These are phyloP conservation scores for Xyrichtys novacula DNA, from an alignment of 2,797 vertebrate species.

Conservation along the genomic window DNA sequence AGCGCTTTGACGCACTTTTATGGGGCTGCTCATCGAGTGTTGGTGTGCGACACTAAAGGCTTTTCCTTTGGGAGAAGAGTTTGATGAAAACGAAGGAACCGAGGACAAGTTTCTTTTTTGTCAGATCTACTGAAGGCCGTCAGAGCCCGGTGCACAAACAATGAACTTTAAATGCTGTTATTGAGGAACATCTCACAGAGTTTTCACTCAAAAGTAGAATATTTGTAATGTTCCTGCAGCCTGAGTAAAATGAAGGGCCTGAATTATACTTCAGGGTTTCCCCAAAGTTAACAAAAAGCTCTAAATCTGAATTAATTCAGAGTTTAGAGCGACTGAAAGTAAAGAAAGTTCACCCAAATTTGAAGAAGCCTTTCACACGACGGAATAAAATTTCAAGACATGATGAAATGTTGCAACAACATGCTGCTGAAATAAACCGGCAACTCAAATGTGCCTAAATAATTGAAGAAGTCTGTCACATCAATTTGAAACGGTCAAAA, in stretches of 20 bases:
- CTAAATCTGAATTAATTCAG: background rate
- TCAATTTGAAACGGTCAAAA: slow-evolving; percentile 27
- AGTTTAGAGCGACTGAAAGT: too few relatives aligned
- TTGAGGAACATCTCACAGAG: background rate
- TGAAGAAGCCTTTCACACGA: background rate
- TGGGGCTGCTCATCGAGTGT: too few relatives aligned
- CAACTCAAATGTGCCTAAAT: slow-evolving; percentile 23
- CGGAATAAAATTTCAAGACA: slow-evolving; percentile 21
- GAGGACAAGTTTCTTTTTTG: background rate
- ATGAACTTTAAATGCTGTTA: background rate
- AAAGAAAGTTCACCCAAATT: background rate
- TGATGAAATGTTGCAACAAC: slow-evolving; percentile 43
- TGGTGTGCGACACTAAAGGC: too few relatives aligned
- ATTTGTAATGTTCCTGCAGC: background rate
- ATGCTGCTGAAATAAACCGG: slow-evolving; percentile 25
- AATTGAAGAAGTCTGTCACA: slow-evolving; percentile 42
- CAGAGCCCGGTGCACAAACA: background rate
- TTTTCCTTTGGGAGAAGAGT: background rate
- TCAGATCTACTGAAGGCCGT: background rate
- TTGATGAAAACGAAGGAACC: too few relatives aligned
- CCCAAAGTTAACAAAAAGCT: background rate
- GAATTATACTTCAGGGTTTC: background rate
- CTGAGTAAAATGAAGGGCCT: background rate
- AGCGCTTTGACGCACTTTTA: too few relatives aligned
- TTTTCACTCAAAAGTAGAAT: background rate